Percentiles rank a stretch among this genome's conserved stretches.
Conservation (phyloP, 30 jellyfish, hydroid and myxozoan species). For the Cassiopea xamachana region DNA sequence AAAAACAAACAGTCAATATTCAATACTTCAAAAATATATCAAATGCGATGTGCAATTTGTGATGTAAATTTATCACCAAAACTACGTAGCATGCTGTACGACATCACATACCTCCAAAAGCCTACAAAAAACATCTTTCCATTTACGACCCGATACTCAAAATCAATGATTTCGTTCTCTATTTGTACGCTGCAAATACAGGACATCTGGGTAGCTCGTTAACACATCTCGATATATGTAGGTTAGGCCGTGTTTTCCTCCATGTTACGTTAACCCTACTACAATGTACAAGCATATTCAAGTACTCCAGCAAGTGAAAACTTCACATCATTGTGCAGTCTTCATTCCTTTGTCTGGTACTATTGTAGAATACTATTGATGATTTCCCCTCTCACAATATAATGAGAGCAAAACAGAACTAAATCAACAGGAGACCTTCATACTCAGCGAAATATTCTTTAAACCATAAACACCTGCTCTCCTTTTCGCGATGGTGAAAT, state of each 20-base stretch:
- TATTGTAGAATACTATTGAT: not conserved
- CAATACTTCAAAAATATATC: no score
- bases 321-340: not conserved
- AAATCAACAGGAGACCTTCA: slow-evolving; percentile 35
- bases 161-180: slow-evolving; percentile 43
- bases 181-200: slow-evolving; percentile 46
- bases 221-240: slow-evolving; percentile 8
- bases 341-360: not conserved
- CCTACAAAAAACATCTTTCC: slow-evolving; percentile 70
- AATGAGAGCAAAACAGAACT: slow-evolving; percentile 8
- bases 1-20: no score
- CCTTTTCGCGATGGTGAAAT: not conserved
- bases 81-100: not conserved
- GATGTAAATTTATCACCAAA: no score
- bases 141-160: slow-evolving; percentile 25
- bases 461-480: slow-evolving; percentile 39
- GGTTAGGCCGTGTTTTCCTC: slow-evolving; percentile 18
- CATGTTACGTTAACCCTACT: not conserved
- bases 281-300: not conserved
- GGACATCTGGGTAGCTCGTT: slow-evolving; percentile 52
- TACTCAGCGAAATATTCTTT: not conserved
- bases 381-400: slow-evolving; percentile 5
- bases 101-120: slow-evolving; percentile 61
- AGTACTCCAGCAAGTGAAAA: not conserved
- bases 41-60: no score